These are phyloP conservation scores for Coptodon rendalli DNA, from an alignment of 2,113 vertebrate species.

Conservation along the genomic window DNA sequence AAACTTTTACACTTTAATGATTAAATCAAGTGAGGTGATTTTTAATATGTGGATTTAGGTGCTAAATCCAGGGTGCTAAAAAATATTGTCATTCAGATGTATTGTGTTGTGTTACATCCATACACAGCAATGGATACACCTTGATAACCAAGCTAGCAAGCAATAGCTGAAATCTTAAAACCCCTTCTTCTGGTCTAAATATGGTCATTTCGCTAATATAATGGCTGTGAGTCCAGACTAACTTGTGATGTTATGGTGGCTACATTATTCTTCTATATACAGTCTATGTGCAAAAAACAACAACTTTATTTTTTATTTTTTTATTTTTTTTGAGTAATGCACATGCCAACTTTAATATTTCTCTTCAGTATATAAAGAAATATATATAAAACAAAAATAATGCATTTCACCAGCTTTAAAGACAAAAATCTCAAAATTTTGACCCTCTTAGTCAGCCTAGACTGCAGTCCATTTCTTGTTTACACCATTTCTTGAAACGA, in stretches of 20 bases:
- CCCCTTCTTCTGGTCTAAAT: fast-evolving
- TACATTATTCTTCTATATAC: neutral
- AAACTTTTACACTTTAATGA: neutral
- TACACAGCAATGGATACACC: neutral
- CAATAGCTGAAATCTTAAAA: neutral
- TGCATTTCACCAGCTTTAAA: neutral
- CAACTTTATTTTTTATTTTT: neutral
- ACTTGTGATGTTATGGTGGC: neutral
- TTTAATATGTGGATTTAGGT: neutral
- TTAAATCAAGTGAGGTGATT: neutral
- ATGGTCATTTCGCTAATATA: neutral
- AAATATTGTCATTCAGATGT: neutral
- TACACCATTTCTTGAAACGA: neutral
- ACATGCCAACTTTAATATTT: neutral
- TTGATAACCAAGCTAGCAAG: neutral
- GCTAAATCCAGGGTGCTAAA: neutral
- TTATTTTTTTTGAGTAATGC: too few species aligned
- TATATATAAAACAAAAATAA: neutral
- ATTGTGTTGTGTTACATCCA: neutral
- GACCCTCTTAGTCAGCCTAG: neutral
- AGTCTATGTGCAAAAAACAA: neutral
- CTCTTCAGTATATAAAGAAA: neutral
- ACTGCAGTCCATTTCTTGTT: neutral
- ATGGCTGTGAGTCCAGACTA: neutral
- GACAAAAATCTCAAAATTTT: neutral